Conservation (phyloP, 2,888 invertebrate genomes). For the Lymantria dispar region DNA sequence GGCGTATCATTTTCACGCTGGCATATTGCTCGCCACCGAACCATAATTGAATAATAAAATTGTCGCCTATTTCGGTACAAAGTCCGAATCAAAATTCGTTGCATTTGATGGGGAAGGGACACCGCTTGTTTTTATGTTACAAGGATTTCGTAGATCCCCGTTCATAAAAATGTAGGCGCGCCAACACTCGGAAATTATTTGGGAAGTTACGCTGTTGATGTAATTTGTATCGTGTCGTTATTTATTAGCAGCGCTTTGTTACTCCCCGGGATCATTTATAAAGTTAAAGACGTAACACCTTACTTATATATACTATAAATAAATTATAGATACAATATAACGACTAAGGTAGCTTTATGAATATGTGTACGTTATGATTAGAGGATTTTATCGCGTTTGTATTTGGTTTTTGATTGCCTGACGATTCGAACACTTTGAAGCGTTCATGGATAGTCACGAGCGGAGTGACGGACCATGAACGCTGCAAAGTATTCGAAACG, state of each 20-base stretch:
- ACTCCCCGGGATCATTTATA: constrained; percentile 8
- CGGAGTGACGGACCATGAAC: no score
- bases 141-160: constrained; percentile 20
- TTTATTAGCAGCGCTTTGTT: constrained; percentile 13
- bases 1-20: constrained; percentile 67
- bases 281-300: constrained; percentile 7
- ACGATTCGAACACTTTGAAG: no score
- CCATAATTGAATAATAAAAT: constrained; percentile 72
- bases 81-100: constrained; percentile 42
- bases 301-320: constrained; percentile 4
- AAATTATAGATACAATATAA: not conserved
- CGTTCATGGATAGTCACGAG: no score
- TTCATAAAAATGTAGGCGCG: constrained; percentile 26
- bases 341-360: no score
- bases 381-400: no score
- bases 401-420: no score
- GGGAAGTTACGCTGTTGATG: constrained; percentile 18
- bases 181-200: constrained; percentile 17
- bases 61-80: constrained; percentile 52
- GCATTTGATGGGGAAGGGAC: constrained; percentile 39
- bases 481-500: no score
- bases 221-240: constrained; percentile 27
- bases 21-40: constrained; percentile 59
- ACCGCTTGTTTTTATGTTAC: constrained; percentile 30
- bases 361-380: no score